Percentiles rank a stretch among this genome's conserved stretches.
phyloP scores from a whole-genome alignment of 2,888 invertebrate species.

The Dasysyrphus albostriatus region DNA sequence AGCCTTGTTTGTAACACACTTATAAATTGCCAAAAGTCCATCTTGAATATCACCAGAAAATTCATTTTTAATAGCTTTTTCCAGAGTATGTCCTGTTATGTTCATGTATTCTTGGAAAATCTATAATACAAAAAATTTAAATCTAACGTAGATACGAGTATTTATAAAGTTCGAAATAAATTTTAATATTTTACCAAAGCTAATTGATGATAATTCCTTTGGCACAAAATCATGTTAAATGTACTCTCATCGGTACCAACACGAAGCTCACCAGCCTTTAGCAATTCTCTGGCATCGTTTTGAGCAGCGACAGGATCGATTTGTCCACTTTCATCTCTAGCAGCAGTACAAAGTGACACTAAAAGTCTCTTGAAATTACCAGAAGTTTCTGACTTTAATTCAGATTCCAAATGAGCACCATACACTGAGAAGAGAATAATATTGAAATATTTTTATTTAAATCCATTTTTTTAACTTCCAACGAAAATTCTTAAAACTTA shows the following conservation, averaged over 20 bases:
- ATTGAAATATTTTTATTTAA: background rate
- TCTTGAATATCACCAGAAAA: conserved; percentile 93
- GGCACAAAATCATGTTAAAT: conserved; percentile 93
- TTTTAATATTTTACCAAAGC: conserved; percentile 79
- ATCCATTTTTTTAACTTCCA: too few relatives aligned
- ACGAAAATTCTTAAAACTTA: conserved; percentile 84
- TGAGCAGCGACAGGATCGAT: conserved; percentile 89
- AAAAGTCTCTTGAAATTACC: conserved; percentile 96
- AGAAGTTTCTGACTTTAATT: conserved; percentile 94
- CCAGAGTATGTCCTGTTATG: conserved; percentile 91
- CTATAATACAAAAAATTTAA: conserved; percentile 71
- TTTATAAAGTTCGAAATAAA: background rate
- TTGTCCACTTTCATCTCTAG: conserved; percentile 89
- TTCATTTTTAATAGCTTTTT: conserved; percentile 91
- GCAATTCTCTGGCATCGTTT: conserved; percentile 91
- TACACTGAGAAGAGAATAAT: conserved; percentile 90
- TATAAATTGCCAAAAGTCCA: conserved; percentile 92
- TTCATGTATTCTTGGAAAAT: conserved; percentile 84
- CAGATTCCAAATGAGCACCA: conserved; percentile 91
- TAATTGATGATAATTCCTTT: conserved; percentile 89
- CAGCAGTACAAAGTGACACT: conserved; percentile 91
- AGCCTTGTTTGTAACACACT: conserved; percentile 91
- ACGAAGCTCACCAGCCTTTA: conserved; percentile 88
- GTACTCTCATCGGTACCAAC: conserved; percentile 94
- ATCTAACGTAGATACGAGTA: too few relatives aligned